Base-by-base conservation (phyloP, 1,140 invertebrate genomes). In the Drosophila pachea region DNA sequence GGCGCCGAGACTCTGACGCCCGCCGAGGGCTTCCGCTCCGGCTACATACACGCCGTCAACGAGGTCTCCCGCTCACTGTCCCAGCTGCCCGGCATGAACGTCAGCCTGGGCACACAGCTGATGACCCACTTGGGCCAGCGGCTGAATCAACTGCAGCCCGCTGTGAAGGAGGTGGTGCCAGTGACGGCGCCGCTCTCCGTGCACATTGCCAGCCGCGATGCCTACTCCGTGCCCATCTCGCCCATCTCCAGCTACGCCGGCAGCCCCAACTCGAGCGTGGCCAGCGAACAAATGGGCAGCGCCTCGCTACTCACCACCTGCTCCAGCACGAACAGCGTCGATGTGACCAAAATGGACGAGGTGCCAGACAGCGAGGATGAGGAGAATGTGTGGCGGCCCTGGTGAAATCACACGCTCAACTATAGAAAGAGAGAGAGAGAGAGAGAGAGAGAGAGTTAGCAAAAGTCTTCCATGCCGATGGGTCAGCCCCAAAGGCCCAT, bases 1-100 rank as follows among this genome's bases (percentile, higher is more conserved):
- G 89, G 91, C 12, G 92, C 63, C 38, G 78, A 79, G 4, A 72
- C 55, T 32, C 54, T 89, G 7, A 79, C 74, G 65, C 93, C 95
- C 68, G 93, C 94, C 12, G 96, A 97, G 87, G 93, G 96, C 67
- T 98, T 97, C 91, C 92, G 95, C 40, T 95, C 96, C 58, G 97
- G 97, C 40, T 98, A 96, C 90, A 95, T 95, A 47, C 96, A 97
- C 79, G 97, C 97, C 88, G 96, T 96, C 53, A 95, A 95, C 82
- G 97, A 98, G 91, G 97, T 98, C 9, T 96, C 95, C 78, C 93
- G 95, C 29, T 97, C 95, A 73, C 90, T 98, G 58, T 94, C 95
- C 6, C 92, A 94, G 32, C 93, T 95, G 36, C 95, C 95, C 11
- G 94, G 95, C 58, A 94, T 97, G 49, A 96, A 98, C 86, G 93